Percentiles rank a stretch among this genome's conserved stretches.
Conservation (phyloP, 2,888 invertebrate species). For the Hololepta plana region DNA sequence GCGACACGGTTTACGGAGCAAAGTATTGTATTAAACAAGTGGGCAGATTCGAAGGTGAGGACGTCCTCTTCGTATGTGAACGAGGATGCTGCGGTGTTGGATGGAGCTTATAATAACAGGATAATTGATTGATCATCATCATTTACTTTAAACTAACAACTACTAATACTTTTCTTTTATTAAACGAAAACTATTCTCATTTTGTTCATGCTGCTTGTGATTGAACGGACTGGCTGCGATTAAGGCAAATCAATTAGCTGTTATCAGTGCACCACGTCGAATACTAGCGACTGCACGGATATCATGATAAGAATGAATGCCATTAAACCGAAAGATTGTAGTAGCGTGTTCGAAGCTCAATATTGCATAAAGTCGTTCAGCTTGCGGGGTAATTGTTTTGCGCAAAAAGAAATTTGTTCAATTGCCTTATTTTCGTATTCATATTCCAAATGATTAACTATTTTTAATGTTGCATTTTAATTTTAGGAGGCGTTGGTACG, state of each 20-base stretch:
- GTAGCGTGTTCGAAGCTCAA: constrained; percentile 56
- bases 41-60: constrained; percentile 84
- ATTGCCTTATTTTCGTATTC: background rate
- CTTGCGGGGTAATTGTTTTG: constrained; percentile 20
- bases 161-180: no score
- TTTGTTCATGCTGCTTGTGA: constrained; percentile 11
- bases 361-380: constrained; percentile 74
- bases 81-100: background rate
- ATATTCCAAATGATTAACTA: background rate
- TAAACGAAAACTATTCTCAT: constrained; percentile 5
- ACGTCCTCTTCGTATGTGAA: no score
- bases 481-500: constrained; percentile 72
- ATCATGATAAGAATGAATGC: constrained; percentile 39
- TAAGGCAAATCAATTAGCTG: constrained; percentile 40
- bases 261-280: constrained; percentile 60
- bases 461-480: background rate
- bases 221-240: constrained; percentile 5
- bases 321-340: constrained; percentile 40
- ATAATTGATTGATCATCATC: constrained; percentile 3
- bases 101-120: constrained; percentile 5
- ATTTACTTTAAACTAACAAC: constrained; percentile 6
- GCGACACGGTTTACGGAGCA: constrained; percentile 66
- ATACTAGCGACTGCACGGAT: constrained; percentile 49
- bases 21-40: constrained; percentile 85
- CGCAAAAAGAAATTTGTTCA: background rate